phyloP scores from a whole-genome alignment of 2,113 vertebrate genomes.

The Jaculus jaculus region DNA sequence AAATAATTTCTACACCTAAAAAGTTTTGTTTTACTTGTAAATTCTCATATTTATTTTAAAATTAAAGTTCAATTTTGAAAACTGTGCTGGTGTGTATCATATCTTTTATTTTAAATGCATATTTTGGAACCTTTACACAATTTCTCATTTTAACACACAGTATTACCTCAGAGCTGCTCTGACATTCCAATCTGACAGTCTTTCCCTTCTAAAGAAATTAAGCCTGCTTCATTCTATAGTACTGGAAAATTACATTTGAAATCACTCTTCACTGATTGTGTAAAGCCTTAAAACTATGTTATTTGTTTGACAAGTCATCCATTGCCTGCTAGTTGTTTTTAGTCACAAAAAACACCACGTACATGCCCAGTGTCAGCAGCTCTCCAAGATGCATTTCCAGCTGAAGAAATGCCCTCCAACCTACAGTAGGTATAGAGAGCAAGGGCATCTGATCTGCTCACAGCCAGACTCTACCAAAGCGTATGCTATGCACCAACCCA shows the following conservation, averaged over 20 bases:
- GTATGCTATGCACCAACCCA: neutral
- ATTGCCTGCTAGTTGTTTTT: neutral
- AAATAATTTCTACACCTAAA: constrained; percentile 23
- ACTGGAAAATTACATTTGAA: constrained; percentile 39
- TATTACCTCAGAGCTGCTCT: constrained; percentile 53
- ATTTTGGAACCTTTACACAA: constrained; percentile 40
- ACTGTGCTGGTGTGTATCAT: constrained; percentile 31
- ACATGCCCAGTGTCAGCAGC: neutral
- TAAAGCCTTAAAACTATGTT: constrained; percentile 35
- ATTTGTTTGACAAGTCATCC: neutral
- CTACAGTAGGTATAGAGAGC: neutral
- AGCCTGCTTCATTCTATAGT: neutral
- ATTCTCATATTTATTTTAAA: constrained; percentile 49
- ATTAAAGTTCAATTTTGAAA: constrained; percentile 51
- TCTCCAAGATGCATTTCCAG: neutral
- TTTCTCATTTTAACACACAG: constrained; percentile 17
- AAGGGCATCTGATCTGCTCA: neutral
- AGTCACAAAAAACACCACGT: neutral
- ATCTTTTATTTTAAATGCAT: constrained; percentile 20
- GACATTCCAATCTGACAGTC: constrained; percentile 51
- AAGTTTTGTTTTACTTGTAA: constrained; percentile 45
- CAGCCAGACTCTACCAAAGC: neutral
- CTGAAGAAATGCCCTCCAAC: neutral
- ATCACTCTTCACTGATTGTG: neutral
- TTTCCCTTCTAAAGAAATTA: constrained; percentile 50